Conservation (phyloP, 2,113 vertebrate species). For the Tachysurus vachellii region DNA sequence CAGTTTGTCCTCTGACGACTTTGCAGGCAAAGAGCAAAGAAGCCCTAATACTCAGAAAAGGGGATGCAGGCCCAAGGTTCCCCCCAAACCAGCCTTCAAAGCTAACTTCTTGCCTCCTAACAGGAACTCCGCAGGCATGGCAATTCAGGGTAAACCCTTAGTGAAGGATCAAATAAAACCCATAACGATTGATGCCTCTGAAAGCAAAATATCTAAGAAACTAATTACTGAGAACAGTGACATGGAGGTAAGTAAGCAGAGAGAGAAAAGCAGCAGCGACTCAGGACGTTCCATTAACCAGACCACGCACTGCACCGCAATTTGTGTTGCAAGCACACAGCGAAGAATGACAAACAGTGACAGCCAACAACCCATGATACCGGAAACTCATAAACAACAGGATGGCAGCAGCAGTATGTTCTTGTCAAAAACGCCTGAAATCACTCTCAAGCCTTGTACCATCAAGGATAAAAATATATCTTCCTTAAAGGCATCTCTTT, state of each 20-base stretch:
- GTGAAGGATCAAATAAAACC: slow-evolving; percentile 51
- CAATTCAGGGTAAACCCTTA: slow-evolving; percentile 50
- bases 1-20: slow-evolving; percentile 71
- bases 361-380: slow-evolving; percentile 53
- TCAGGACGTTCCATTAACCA: slow-evolving; percentile 62
- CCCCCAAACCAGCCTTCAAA: slow-evolving; percentile 58
- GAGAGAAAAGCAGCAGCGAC: slow-evolving; percentile 53
- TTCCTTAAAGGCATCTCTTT: slow-evolving; percentile 61
- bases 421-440: slow-evolving; percentile 70
- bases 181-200: slow-evolving; percentile 55
- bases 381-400: slow-evolving; percentile 62
- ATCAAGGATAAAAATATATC: slow-evolving; percentile 68
- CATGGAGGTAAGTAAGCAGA: slow-evolving; percentile 49
- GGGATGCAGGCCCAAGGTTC: slow-evolving; percentile 49
- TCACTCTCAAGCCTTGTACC: slow-evolving; percentile 60
- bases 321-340: slow-evolving; percentile 48
- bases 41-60: slow-evolving; percentile 48
- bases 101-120: slow-evolving; percentile 59
- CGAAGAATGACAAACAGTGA: slow-evolving; percentile 62
- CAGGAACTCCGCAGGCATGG: slow-evolving; percentile 54
- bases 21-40: slow-evolving; percentile 54
- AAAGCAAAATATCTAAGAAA: slow-evolving; percentile 55
- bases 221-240: slow-evolving; percentile 24
- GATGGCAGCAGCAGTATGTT: slow-evolving; percentile 56
- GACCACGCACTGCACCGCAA: slow-evolving; percentile 57